Percentiles rank a stretch among this genome's conserved stretches.
phyloP scores from a whole-genome alignment of 1,140 invertebrate species.

The Drosophila jambulina region DNA sequence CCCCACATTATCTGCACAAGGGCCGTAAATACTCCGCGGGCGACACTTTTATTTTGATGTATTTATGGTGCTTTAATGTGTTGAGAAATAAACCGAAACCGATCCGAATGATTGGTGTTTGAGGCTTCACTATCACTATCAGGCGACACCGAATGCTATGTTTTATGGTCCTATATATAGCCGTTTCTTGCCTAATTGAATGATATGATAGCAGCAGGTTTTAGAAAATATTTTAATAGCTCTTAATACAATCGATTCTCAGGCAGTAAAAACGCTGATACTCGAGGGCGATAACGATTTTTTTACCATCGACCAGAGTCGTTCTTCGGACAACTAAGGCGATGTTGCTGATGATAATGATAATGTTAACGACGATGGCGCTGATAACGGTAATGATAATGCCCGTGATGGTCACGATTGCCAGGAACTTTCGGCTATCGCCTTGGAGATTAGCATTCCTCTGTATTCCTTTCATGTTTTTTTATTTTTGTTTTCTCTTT shows the following conservation, averaged over 20 bases:
- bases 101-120: constrained; percentile 48
- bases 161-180: constrained; percentile 81
- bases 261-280: constrained; percentile 73
- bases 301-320: constrained; percentile 40
- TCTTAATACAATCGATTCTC: constrained; percentile 82
- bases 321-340: constrained; percentile 15
- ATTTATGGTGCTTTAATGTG: constrained; percentile 73
- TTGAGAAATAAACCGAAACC: constrained; percentile 53
- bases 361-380: constrained; percentile 21
- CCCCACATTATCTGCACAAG: constrained; percentile 63
- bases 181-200: constrained; percentile 81
- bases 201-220: constrained; percentile 79
- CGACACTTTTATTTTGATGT: constrained; percentile 82
- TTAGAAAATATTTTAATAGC: constrained; percentile 84
- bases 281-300: constrained; percentile 44
- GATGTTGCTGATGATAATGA: constrained; percentile 28
- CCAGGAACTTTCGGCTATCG: constrained; percentile 33
- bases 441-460: constrained; percentile 29
- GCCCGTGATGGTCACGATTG: constrained; percentile 25
- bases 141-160: constrained; percentile 64
- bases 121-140: constrained; percentile 68
- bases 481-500: not conserved
- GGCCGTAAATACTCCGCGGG: constrained; percentile 61
- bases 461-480: not conserved
- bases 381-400: constrained; percentile 30